phyloP scores from a whole-genome alignment of 64 coral and sea anemone species.

The Pocillopora verrucosa region DNA sequence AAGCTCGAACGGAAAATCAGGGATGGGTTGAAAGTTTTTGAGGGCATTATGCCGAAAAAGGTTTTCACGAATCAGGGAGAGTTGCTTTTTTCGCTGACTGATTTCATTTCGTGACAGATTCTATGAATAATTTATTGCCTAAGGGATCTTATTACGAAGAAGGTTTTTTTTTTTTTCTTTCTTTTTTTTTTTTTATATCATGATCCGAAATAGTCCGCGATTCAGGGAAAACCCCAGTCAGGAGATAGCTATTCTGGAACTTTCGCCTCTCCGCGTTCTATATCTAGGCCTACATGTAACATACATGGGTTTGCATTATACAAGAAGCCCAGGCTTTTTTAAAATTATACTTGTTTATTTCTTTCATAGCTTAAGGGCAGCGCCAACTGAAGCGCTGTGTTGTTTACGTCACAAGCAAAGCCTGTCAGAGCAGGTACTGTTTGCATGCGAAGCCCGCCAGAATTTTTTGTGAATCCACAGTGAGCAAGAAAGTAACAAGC shows the following conservation, averaged over 20 bases:
- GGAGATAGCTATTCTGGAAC: neutral
- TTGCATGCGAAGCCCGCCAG: neutral
- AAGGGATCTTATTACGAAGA: neutral
- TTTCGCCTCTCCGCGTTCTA: too few species aligned
- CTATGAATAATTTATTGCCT: slow-evolving; percentile 3
- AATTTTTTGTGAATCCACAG: neutral
- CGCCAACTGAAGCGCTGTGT: neutral
- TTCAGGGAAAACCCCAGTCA: too few species aligned
- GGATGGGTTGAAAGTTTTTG: neutral
- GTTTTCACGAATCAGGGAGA: neutral
- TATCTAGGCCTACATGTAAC: too few species aligned
- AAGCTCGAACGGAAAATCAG: too few species aligned
- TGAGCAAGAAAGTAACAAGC: neutral
- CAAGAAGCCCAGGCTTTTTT: neutral
- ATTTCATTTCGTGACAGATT: neutral
- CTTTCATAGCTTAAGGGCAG: neutral
- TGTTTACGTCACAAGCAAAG: neutral
- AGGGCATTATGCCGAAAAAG: neutral
- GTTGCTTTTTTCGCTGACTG: neutral
- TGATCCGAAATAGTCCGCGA: too few species aligned
- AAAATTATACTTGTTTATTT: neutral
- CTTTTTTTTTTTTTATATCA: too few species aligned
- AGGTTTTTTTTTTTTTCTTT: neutral
- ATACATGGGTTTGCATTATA: neutral
- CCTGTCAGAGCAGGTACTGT: slow-evolving; percentile 9